A percentile compares a stretch with the other conserved stretches of the same genome.
Conservation (phyloP, 2,113 vertebrate species). For the Larimichthys crocea region DNA sequence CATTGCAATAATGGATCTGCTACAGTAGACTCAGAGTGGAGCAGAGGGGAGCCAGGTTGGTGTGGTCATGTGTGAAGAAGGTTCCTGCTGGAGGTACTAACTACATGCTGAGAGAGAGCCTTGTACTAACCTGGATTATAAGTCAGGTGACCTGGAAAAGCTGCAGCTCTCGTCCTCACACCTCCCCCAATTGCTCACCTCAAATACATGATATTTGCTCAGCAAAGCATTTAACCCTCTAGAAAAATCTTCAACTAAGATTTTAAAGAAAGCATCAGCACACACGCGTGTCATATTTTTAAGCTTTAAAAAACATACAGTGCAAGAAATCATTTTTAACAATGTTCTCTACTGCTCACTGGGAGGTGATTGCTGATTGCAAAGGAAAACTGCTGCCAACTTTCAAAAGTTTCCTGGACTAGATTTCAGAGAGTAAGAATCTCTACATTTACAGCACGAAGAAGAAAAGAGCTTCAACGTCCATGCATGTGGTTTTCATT, state of each 20-base stretch:
- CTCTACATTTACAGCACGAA: not conserved
- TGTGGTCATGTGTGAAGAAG: constrained; percentile 30
- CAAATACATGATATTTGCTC: not conserved
- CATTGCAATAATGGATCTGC: not conserved
- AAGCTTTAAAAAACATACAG: not conserved
- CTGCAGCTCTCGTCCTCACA: constrained; percentile 1
- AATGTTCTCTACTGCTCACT: not conserved
- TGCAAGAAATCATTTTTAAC: not conserved
- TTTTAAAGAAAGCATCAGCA: not conserved
- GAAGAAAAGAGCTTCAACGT: constrained; percentile 19
- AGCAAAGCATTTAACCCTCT: not conserved
- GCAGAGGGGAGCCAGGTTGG: not conserved
- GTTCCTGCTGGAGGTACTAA: constrained; percentile 6
- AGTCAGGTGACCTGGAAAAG: constrained; percentile 32
- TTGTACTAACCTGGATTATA: constrained; percentile 11
- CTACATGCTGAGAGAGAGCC: constrained; percentile 17
- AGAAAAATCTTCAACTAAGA: not conserved
- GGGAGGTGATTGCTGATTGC: not conserved
- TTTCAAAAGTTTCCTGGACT: not conserved
- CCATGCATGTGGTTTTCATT: constrained; percentile 43
- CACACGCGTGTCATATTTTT: not conserved
- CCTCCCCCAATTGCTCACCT: not conserved
- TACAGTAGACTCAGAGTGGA: not conserved
- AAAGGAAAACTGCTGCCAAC: constrained; percentile 7
- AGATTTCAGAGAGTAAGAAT: not conserved